Percentiles rank a stretch among this genome's conserved stretches.
Conservation (phyloP, 2,797 vertebrate species). For the Myotis pilosus region DNA sequence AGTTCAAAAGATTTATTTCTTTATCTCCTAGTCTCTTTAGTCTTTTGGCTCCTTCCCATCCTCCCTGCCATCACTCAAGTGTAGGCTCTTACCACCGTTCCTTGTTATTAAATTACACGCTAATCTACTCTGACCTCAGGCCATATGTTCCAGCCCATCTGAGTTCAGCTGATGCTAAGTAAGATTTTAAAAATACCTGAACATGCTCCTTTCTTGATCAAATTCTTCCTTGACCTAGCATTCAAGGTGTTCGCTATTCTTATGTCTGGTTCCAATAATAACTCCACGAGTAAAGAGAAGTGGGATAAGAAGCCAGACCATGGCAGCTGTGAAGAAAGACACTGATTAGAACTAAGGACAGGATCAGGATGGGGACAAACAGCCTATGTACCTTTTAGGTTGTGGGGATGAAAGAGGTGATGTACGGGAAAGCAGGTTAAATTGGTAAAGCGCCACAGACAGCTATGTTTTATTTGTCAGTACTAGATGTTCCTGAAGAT, state of each 20-base stretch:
- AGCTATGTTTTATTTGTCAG: background rate
- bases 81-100: background rate
- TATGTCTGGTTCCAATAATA: conserved; percentile 48
- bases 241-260: background rate
- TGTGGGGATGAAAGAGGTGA: background rate
- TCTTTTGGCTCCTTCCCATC: background rate
- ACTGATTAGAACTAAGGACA: background rate
- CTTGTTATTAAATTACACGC: background rate
- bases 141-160: background rate
- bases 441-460: background rate
- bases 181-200: background rate
- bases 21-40: background rate
- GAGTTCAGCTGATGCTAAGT: background rate
- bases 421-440: background rate
- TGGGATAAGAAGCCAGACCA: background rate
- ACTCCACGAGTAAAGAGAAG: background rate
- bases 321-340: background rate
- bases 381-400: background rate
- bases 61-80: background rate
- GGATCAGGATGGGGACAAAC: background rate
- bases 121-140: background rate
- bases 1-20: background rate
- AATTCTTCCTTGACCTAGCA: background rate
- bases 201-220: background rate
- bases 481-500: background rate